Evolutionary conservation across 2,113 vertebrate genomes (phyloP).

Genomic region (Odocoileus hemionus): DNA sequence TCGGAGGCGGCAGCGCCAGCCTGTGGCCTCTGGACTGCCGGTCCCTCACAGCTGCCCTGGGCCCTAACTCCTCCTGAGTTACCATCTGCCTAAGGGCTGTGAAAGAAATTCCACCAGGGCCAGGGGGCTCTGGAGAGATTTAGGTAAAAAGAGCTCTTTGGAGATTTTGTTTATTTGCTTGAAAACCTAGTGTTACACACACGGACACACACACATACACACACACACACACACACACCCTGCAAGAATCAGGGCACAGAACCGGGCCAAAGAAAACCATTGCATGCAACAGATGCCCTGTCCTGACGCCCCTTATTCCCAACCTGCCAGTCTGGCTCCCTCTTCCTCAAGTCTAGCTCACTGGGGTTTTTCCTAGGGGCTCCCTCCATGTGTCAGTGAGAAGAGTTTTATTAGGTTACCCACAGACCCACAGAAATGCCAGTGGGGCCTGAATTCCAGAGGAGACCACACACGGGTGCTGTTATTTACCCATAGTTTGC

Average conservation of each 20-base stretch:
- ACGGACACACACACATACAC: background rate
- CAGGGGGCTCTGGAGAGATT: background rate
- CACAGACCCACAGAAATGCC: background rate
- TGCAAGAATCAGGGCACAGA: constrained; percentile 14
- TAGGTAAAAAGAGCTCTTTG: background rate
- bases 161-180: background rate
- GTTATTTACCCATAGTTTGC: background rate
- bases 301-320: background rate
- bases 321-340: background rate
- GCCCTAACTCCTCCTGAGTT: background rate
- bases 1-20: background rate
- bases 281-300: background rate
- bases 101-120: background rate
- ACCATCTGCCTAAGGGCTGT: background rate
- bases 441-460: background rate
- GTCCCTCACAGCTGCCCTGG: background rate
- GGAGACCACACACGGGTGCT: background rate
- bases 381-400: background rate
- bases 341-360: background rate
- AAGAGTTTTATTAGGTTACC: background rate
- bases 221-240: background rate
- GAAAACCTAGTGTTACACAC: background rate
- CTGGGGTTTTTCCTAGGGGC: background rate
- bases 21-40: background rate
- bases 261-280: background rate